phyloP scores from a whole-genome alignment of 1,140 invertebrate species.

The Pentalonia nigronervosa region DNA sequence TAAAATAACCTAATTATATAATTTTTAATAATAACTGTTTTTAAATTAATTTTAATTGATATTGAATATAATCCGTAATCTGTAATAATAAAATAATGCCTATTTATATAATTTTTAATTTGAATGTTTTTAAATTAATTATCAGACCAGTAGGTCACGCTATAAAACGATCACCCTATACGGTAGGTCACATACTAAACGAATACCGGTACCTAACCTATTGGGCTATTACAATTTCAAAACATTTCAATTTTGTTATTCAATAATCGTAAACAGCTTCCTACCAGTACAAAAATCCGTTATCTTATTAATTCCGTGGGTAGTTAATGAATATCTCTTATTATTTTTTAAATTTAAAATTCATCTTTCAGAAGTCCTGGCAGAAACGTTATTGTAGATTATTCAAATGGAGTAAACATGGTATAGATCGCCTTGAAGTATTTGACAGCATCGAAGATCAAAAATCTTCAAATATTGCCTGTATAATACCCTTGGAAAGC shows the following conservation, averaged over 20 bases:
- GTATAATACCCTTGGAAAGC: conserved; percentile 83
- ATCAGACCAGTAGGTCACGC: too few species aligned
- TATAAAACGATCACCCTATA: too few species aligned
- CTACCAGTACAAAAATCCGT: neutral
- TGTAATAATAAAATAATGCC: too few species aligned
- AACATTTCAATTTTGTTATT: neutral
- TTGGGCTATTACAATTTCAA: neutral
- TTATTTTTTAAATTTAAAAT: conserved; percentile 11
- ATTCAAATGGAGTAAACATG: conserved; percentile 81
- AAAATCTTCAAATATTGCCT: conserved; percentile 71
- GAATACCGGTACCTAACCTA: too few species aligned
- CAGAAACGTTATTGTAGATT: conserved; percentile 79
- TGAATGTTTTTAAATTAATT: too few species aligned
- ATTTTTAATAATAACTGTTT: too few species aligned
- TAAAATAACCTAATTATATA: too few species aligned
- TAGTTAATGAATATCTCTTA: neutral
- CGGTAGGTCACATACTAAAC: too few species aligned
- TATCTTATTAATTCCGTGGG: neutral
- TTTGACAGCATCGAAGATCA: conserved; percentile 78
- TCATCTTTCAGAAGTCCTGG: conserved; percentile 76
- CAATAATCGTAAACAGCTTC: neutral
- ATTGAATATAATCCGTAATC: too few species aligned
- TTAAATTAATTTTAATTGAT: too few species aligned
- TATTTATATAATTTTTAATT: too few species aligned
- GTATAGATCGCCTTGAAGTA: conserved; percentile 82